Evolutionary conservation across 1,140 invertebrate species (phyloP).

Genomic region (Leptopilina boulardi): DNA sequence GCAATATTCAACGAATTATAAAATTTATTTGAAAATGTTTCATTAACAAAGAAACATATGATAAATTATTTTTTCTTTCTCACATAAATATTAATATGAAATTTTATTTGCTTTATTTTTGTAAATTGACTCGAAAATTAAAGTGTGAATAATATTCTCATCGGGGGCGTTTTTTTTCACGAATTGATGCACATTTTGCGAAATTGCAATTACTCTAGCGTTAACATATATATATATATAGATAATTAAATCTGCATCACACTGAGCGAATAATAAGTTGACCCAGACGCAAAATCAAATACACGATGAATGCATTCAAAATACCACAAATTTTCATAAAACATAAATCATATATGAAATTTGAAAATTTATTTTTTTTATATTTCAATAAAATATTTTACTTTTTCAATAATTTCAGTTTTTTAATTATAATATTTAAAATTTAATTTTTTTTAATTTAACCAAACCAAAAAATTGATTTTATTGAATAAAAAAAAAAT

Average conservation of each 20-base stretch:
- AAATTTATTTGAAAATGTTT: no score
- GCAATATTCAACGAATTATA: no score
- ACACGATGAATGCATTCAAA: not conserved
- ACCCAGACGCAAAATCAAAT: slow-evolving; percentile 19
- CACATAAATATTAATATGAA: not conserved
- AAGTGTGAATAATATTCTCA: slow-evolving; percentile 15
- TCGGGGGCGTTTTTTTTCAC: no score
- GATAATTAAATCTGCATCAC: slow-evolving; percentile 28
- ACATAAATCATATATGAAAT: not conserved
- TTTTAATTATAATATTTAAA: no score
- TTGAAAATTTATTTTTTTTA: not conserved
- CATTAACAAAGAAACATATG: no score
- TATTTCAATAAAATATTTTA: no score
- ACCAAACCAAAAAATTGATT: no score
- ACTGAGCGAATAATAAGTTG: slow-evolving; percentile 4
- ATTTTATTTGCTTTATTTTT: not conserved
- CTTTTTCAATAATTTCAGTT: no score
- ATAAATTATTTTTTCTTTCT: not conserved
- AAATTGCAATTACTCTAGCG: slow-evolving; percentile 26
- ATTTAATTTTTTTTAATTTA: no score
- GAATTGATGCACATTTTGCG: slow-evolving; percentile 7
- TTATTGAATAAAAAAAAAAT: not conserved
- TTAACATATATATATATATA: slow-evolving; percentile 23
- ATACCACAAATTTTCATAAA: not conserved
- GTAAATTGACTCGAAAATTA: not conserved